Percentiles rank a stretch among this genome's conserved stretches.
These are phyloP conservation scores for Mastacembelus armatus DNA, from an alignment of 2,797 vertebrate genomes.

Conservation along the genomic window DNA sequence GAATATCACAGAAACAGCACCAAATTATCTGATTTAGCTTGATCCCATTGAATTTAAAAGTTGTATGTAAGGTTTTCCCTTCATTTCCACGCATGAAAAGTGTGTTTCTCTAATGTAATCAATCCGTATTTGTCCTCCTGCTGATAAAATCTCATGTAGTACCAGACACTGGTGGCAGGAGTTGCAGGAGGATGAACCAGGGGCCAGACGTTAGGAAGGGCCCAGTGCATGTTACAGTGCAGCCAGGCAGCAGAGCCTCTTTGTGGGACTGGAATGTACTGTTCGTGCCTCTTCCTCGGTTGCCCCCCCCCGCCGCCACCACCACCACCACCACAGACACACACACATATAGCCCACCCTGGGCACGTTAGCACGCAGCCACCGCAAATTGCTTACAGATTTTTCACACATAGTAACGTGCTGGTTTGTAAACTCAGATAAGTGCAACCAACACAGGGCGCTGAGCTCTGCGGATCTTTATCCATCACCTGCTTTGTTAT, in stretches of 20 bases:
- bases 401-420: constrained; percentile 87
- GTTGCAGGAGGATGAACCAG: too few species aligned
- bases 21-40: constrained; percentile 13
- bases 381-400: constrained; percentile 87
- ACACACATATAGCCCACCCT: constrained; percentile 50
- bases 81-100: background rate
- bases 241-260: constrained; percentile 55
- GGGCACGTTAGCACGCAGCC: constrained; percentile 74
- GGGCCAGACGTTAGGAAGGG: constrained; percentile 18
- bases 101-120: too few species aligned
- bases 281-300: constrained; percentile 70
- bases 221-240: constrained; percentile 34
- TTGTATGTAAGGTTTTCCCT: background rate
- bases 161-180: too few species aligned
- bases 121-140: too few species aligned
- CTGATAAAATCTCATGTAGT: too few species aligned
- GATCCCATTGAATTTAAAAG: constrained; percentile 3
- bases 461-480: constrained; percentile 62
- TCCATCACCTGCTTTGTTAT: constrained; percentile 55
- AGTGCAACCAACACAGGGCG: constrained; percentile 72
- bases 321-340: background rate
- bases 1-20: constrained; percentile 26
- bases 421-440: constrained; percentile 83
- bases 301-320: constrained; percentile 34
- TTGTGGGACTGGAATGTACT: constrained; percentile 72